Conservation (phyloP, 2,888 invertebrate species). For the Steinernema hermaphroditum region DNA sequence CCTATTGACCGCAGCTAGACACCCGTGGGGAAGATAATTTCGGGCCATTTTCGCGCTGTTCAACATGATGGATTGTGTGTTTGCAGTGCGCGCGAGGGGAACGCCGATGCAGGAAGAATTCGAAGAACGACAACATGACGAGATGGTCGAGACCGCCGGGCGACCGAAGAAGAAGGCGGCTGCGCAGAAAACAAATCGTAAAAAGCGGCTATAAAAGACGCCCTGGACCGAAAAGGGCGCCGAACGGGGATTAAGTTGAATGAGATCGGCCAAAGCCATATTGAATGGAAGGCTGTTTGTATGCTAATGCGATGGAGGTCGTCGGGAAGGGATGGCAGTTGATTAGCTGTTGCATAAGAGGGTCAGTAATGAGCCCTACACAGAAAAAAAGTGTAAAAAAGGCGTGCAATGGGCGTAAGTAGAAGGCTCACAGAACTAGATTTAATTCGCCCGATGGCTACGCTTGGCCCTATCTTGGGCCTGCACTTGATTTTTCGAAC, state of each 20-base stretch:
- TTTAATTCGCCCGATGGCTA: no score
- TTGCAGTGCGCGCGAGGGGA: slow-evolving; percentile 18
- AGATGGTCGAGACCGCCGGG: not conserved
- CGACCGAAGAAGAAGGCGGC: not conserved
- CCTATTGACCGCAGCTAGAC: not conserved
- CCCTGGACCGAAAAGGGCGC: not conserved
- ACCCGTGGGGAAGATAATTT: slow-evolving; percentile 15
- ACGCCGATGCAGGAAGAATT: slow-evolving; percentile 13
- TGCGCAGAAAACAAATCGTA: slow-evolving; percentile 15
- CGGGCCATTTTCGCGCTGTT: slow-evolving; percentile 26
- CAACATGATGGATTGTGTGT: slow-evolving; percentile 20
- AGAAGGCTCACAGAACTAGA: no score
- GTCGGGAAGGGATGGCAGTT: not conserved
- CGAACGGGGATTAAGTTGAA: slow-evolving; percentile 17
- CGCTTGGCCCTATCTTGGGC: no score
- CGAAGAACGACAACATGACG: slow-evolving; percentile 13
- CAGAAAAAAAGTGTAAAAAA: no score
- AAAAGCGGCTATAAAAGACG: slow-evolving; percentile 17
- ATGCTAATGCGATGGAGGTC: slow-evolving; percentile 9
- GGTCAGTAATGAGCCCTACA: not conserved
- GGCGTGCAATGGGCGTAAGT: no score
- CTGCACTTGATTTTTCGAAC: no score
- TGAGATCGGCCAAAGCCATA: not conserved
- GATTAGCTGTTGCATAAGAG: slow-evolving; percentile 23
- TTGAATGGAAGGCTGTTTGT: slow-evolving; percentile 4